These are phyloP conservation scores for Hyles euphorbiae DNA, from an alignment of 1,140 invertebrate species.

Conservation along the genomic window DNA sequence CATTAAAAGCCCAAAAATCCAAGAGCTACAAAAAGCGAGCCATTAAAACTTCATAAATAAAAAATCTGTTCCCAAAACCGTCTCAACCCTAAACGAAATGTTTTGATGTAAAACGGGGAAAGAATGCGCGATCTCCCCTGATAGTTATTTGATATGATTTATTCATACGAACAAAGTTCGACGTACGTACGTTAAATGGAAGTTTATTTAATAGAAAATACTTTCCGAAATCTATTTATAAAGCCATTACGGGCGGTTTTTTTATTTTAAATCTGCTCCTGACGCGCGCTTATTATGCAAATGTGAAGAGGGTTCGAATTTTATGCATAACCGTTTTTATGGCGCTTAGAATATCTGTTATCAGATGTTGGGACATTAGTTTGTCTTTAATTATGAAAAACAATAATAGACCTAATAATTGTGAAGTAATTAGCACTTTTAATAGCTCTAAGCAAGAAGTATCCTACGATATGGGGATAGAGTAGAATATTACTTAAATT, in stretches of 20 bases:
- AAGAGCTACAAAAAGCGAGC: background rate
- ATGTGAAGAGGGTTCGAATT: constrained; percentile 29
- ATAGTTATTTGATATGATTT: constrained; percentile 73
- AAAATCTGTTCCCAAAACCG: constrained; percentile 31
- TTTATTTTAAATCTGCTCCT: constrained; percentile 52
- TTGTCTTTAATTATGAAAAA: background rate
- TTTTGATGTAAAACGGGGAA: constrained; percentile 40
- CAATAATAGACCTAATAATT: no score
- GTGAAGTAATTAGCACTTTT: no score
- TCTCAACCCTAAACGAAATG: constrained; percentile 34
- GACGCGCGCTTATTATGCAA: constrained; percentile 55
- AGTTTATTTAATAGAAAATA: constrained; percentile 70
- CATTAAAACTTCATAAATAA: constrained; percentile 32
- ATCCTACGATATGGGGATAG: no score
- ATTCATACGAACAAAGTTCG: constrained; percentile 58
- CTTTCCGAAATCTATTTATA: constrained; percentile 68
- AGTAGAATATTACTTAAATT: no score
- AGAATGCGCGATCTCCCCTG: constrained; percentile 51
- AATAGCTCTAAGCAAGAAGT: no score
- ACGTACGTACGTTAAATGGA: constrained; percentile 48
- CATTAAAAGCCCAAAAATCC: background rate
- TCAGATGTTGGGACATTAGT: background rate
- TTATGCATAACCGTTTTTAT: no score
- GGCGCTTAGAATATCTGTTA: no score
- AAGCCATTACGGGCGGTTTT: constrained; percentile 53